Evolutionary conservation across 2,113 vertebrate genomes (phyloP).

Genomic region (Nyctereutes procyonoides): DNA sequence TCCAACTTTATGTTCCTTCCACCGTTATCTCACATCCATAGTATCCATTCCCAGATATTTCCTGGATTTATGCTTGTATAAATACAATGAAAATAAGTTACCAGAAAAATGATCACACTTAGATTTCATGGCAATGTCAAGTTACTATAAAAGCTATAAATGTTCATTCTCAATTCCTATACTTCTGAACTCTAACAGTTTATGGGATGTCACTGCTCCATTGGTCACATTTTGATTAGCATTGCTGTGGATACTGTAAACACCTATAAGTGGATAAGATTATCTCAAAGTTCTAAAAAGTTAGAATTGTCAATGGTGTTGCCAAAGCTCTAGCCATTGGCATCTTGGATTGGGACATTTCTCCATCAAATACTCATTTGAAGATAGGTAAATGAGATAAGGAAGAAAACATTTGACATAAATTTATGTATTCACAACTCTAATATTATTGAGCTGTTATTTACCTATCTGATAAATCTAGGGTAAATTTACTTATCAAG

Average conservation of each 20-base stretch:
- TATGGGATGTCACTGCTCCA: not conserved
- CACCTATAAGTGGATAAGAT: not conserved
- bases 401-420: not conserved
- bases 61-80: not conserved
- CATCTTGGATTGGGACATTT: not conserved
- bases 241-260: not conserved
- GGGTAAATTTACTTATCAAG: not conserved
- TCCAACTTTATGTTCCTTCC: not conserved
- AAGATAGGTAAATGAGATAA: not conserved
- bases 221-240: not conserved
- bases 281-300: constrained; percentile 3
- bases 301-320: not conserved
- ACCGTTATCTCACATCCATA: not conserved
- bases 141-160: not conserved
- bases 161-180: not conserved
- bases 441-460: not conserved
- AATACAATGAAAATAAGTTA: constrained; percentile 35
- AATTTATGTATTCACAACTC: not conserved
- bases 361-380: not conserved
- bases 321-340: not conserved
- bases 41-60: not conserved
- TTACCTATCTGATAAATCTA: not conserved
- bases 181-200: not conserved
- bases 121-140: not conserved
- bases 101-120: not conserved